phyloP scores from a whole-genome alignment of 2,113 vertebrate species.

The Coregonus clupeaformis region DNA sequence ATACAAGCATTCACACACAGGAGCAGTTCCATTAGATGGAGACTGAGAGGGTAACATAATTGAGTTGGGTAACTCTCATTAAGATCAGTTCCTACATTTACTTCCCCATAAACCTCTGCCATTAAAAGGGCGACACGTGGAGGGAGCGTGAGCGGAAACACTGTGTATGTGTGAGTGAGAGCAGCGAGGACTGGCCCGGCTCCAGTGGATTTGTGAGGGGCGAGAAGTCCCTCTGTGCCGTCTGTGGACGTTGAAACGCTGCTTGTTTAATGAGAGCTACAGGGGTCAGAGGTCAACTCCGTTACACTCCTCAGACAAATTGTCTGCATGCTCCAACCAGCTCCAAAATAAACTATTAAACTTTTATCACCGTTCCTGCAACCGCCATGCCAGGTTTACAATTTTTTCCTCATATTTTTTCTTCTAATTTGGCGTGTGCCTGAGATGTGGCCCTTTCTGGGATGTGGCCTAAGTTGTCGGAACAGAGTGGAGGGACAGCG shows the following conservation, averaged over 20 bases:
- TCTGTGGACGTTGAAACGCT: constrained; percentile 8
- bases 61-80: constrained; percentile 60
- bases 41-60: constrained; percentile 26
- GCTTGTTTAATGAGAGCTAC: constrained; percentile 33
- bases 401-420: constrained; percentile 6
- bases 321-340: constrained; percentile 32
- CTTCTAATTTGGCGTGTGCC: neutral
- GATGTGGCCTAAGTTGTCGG: neutral
- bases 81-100: constrained; percentile 58
- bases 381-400: constrained; percentile 22
- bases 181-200: neutral
- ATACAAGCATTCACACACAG: constrained; percentile 16
- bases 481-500: neutral
- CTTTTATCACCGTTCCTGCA: constrained; percentile 56
- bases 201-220: constrained; percentile 31
- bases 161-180: too few species aligned
- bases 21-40: constrained; percentile 25
- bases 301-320: constrained; percentile 40
- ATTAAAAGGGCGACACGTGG: constrained; percentile 50
- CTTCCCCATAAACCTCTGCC: constrained; percentile 38
- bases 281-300: constrained; percentile 51
- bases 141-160: constrained; percentile 13
- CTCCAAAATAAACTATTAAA: constrained; percentile 70
- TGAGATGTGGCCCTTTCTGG: constrained; percentile 9
- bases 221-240: constrained; percentile 33